These are phyloP conservation scores for Oscheius myriophilus DNA, from an alignment of 2,888 invertebrate genomes.

Conservation along the genomic window DNA sequence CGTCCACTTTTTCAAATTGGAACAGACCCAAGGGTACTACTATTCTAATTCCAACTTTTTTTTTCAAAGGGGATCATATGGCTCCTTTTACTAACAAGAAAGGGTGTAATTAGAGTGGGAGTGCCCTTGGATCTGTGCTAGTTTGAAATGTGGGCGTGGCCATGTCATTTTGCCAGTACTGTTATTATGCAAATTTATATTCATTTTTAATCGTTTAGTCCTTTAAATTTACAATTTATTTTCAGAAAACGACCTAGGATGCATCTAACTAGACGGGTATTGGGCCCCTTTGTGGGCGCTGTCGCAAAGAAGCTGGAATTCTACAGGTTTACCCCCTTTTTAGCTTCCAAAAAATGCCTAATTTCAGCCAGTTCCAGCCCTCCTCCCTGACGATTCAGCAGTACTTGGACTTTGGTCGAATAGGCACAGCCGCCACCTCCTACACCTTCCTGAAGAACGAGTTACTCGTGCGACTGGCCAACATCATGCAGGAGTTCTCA, in stretches of 20 bases:
- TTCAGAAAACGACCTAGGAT: slow-evolving; percentile 32
- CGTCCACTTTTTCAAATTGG: no score
- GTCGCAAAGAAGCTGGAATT: slow-evolving; percentile 67
- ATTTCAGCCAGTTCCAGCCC: slow-evolving; percentile 65
- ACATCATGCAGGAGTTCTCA: slow-evolving; percentile 98
- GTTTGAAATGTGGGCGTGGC: no score
- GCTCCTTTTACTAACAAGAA: no score
- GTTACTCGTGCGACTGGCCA: slow-evolving; percentile 90
- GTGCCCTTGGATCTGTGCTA: no score
- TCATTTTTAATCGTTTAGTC: no score
- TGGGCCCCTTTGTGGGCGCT: slow-evolving; percentile 63
- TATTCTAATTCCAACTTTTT: no score
- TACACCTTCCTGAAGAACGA: slow-evolving; percentile 94
- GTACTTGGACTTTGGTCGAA: slow-evolving; percentile 87
- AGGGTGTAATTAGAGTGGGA: no score
- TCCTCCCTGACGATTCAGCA: slow-evolving; percentile 70
- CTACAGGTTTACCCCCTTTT: slow-evolving; percentile 51
- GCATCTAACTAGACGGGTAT: slow-evolving; percentile 59
- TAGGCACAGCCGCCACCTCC: slow-evolving; percentile 80
- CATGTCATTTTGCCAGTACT: no score
- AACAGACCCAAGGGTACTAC: no score
- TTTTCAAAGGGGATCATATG: no score
- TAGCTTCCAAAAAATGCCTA: background rate
- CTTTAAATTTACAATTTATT: no score
- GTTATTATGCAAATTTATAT: no score